Evolutionary conservation across 2,888 invertebrate species (phyloP).

Genomic region (Scotopteryx bipunctaria): DNA sequence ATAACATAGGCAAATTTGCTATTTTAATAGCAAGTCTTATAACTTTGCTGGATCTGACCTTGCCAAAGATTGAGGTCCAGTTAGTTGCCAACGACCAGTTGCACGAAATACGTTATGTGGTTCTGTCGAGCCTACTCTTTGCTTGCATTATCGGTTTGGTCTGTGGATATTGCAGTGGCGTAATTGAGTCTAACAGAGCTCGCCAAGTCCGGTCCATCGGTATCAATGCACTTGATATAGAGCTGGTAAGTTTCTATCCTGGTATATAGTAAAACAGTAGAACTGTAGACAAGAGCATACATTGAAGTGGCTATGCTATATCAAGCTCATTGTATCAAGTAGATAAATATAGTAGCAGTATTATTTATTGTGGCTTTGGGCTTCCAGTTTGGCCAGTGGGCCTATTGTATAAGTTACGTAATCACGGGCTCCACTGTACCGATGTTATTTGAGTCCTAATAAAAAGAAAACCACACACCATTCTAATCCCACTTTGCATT

Average conservation of each 20-base stretch:
- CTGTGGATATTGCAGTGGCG: slow-evolving; percentile 60
- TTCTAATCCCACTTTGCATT: no score
- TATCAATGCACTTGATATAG: slow-evolving; percentile 28
- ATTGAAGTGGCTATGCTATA: no score
- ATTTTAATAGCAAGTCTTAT: slow-evolving; percentile 79
- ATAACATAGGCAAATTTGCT: slow-evolving; percentile 85
- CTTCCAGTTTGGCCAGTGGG: no score
- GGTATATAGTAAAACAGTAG: not conserved
- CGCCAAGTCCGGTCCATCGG: slow-evolving; percentile 63
- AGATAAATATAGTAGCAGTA: no score
- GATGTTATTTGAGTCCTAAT: no score
- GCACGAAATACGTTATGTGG: slow-evolving; percentile 65
- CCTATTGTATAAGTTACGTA: no score
- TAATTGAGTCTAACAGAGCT: slow-evolving; percentile 64
- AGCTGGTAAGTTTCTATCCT: slow-evolving; percentile 26
- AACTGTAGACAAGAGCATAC: no score
- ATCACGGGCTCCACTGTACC: no score
- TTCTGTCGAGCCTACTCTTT: slow-evolving; percentile 56
- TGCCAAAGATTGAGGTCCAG: slow-evolving; percentile 81
- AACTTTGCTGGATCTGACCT: slow-evolving; percentile 82
- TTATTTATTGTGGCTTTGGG: no score
- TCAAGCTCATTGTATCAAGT: no score
- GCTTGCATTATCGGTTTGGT: slow-evolving; percentile 55
- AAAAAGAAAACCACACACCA: no score
- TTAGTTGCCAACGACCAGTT: slow-evolving; percentile 71